Evolutionary conservation across 1,140 invertebrate species (phyloP), one percentile per base, ranked within the genome.

Genomic region (Batillaria attramentaria): DNA sequence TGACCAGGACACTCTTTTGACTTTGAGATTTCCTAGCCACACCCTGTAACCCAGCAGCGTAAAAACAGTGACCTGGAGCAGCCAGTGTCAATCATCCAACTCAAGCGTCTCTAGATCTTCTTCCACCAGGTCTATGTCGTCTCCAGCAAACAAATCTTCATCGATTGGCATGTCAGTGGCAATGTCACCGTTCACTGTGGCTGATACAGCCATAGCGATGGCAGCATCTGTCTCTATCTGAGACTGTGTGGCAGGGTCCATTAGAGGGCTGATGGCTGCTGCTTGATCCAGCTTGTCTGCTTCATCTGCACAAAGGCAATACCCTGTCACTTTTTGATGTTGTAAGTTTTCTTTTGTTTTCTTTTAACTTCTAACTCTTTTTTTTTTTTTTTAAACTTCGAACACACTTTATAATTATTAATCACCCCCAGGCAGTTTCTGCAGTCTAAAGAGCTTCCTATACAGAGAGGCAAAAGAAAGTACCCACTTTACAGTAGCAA

Each of bases 61-160:
- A 35, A 37, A 10, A 18, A 33, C 35, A 39, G 66, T 4, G 16
- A 39, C 28, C n/a, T 16, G 20, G 50, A 4, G 33, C 41, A 10
- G 3, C 57, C 37, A 28, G 6, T 62, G 62, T 75, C 73, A 75
- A 62, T 89, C 85, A 8, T 87, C 86, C 46, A 91, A 69, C 50
- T 90, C 89, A 33, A 91, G 81, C 10, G 84, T 88, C 76, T 95
- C 93, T 83, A 97, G 90, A 91, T 97, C 96, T 85, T 97, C 95
- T 87, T 97, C 96, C 74, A 97, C 90, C 77, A 93, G 93, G 84
- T 95, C 95, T 60, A 95, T 90, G 87, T 97, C 96, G 88, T 96
- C 96, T 83, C 96, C 96, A 46, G 95, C 93, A 92, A 99, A 99
- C 5, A 99, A 93, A 90, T 98, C 96, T 91, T 99, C 97, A 91